Percentiles rank a stretch among this genome's conserved stretches.
These are phyloP conservation scores for Conger conger DNA, from an alignment of 2,113 vertebrate genomes.

Conservation along the genomic window DNA sequence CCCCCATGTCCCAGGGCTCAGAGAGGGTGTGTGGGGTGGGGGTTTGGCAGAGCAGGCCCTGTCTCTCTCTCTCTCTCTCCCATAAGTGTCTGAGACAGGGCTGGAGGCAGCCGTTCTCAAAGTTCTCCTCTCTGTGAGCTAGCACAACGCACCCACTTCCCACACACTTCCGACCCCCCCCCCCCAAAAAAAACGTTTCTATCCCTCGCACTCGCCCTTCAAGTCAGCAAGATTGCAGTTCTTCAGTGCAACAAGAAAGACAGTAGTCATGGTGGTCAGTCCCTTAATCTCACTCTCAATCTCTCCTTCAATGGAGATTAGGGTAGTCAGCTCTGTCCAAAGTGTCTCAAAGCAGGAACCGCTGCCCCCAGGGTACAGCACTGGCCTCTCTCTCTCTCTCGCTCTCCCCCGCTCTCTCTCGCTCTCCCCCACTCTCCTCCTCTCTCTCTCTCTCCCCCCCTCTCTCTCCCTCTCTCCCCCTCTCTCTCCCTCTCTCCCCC, in stretches of 20 bases:
- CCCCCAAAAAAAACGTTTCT: no score
- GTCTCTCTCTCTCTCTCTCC: neutral
- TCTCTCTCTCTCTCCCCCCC: no score
- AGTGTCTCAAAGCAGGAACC: constrained; percentile 25
- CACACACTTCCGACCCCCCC: no score
- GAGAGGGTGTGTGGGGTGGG: neutral
- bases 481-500: neutral
- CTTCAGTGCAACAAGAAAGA: neutral
- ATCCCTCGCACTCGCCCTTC: neutral
- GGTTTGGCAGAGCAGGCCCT: no score
- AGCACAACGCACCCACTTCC: no score
- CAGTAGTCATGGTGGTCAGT: neutral
- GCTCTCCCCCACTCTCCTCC: neutral
- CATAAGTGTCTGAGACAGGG: neutral
- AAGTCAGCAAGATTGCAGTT: neutral
- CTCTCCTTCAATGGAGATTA: neutral
- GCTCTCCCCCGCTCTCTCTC: neutral
- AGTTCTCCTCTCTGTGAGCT: neutral
- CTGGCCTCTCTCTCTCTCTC: neutral
- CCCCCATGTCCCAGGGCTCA: neutral
- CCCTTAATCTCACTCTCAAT: neutral
- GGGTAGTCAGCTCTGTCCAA: neutral
- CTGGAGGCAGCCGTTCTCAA: neutral
- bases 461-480: constrained; percentile 49
- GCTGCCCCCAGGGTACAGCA: neutral